Base-by-base conservation (phyloP, 2,888 invertebrate genomes). In the Eledona agricola region DNA sequence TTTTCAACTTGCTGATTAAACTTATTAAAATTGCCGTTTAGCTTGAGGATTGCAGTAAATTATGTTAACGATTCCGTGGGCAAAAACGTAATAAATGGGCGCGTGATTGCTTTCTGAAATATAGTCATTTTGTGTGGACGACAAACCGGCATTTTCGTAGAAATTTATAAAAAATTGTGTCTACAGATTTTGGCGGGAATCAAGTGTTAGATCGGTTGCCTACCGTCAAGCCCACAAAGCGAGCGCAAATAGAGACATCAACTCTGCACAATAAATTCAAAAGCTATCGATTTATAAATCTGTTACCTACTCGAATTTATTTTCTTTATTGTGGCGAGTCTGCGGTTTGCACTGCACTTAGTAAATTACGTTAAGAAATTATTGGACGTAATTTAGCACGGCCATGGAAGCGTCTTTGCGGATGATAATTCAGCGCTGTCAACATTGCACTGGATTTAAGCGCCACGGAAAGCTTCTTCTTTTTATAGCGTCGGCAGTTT, bases 291-390 rank as follows among this genome's bases (percentile, higher is more conserved):
- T 45, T 45, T 32, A 45, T 45, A 45, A 45, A 45, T 45, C 45
- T 34, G 45, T 34, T 45, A 34, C 45, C 32, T 34, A 12, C 45
- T 45, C 45, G 34, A 45, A 45, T 45, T 45, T 45, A 45, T 45
- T 45, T 45, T 16, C 45, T 9, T 34, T 32, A 45, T 23, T 45
- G 45, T 34, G 45, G 20, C 34, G 34, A 45, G 34, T 32, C 32
- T 34, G 45, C 45, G 45, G 45, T 32, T 45, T 45, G 28, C 37
- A 37, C 12, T 37, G 47, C 47, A 35, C 37, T 47, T 47, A 47
- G 35, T 47, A 47, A 47, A 47, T 47, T 47, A 47, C 37, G 47
- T 47, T 47, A 32, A 37, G 47, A 37, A 47, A 47, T 47, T 47
- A 47, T 47, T 26, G 37, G 28, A 25, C 10, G 47, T 32, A 47